Conservation (phyloP, 2,888 invertebrate genomes). For the Nemoura dubitans region DNA sequence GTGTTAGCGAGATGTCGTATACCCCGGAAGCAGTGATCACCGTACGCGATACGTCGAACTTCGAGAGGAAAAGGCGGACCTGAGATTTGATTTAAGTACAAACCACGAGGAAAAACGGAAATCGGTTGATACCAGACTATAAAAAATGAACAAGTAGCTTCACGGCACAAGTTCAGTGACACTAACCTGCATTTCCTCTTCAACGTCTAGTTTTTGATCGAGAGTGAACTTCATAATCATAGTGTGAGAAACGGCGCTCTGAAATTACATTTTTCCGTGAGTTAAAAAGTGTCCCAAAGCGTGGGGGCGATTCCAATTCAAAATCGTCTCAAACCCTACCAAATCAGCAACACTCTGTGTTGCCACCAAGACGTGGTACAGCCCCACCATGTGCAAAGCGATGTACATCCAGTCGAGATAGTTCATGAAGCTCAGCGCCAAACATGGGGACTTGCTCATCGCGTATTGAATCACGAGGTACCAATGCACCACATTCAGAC, state of each 20-base stretch:
- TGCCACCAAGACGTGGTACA: not conserved
- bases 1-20: constrained; percentile 13
- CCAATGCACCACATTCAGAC: constrained; percentile 14
- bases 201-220: not conserved
- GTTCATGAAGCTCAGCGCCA: not conserved
- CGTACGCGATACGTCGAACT: not conserved
- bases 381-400: not conserved
- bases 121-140: not conserved
- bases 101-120: not conserved
- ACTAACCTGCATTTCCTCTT: constrained; percentile 18
- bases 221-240: not conserved
- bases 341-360: not conserved
- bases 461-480: constrained; percentile 25
- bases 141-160: too few relatives aligned
- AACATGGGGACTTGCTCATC: not conserved
- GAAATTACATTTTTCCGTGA: not conserved
- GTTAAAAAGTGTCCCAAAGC: too few relatives aligned
- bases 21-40: constrained; percentile 14
- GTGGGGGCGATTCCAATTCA: too few relatives aligned
- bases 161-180: not conserved
- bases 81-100: not conserved
- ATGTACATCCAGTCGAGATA: constrained; percentile 29
- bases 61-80: constrained; percentile 14
- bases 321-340: not conserved
- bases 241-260: not conserved